Evolutionary conservation across 2,113 vertebrate genomes (phyloP).

Genomic region (Oryzias woworae): DNA sequence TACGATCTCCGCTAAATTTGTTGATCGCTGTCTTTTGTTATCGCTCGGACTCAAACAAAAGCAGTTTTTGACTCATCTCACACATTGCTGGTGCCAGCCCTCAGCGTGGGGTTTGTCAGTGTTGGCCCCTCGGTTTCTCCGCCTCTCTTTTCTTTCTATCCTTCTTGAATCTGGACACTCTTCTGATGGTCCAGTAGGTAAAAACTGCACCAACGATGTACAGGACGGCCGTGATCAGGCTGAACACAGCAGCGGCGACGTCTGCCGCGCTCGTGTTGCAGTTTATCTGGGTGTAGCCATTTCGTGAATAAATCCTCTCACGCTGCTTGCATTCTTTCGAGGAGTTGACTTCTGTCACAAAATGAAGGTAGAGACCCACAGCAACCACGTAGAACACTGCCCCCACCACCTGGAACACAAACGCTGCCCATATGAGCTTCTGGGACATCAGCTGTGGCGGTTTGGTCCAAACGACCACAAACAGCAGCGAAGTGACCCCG

Average conservation of each 20-base stretch:
- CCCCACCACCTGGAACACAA: conserved; percentile 78
- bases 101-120: conserved; percentile 22
- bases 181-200: conserved; percentile 65
- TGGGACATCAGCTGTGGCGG: conserved; percentile 73
- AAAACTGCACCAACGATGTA: conserved; percentile 71
- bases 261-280: conserved; percentile 82
- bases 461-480: conserved; percentile 79
- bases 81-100: conserved; percentile 47
- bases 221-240: conserved; percentile 74
- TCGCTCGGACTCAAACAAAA: too few relatives aligned
- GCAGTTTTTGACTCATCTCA: conserved; percentile 24
- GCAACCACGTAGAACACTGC: conserved; percentile 72
- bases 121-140: not conserved
- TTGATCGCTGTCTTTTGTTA: too few relatives aligned
- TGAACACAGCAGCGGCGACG: conserved; percentile 78
- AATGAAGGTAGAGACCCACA: conserved; percentile 85
- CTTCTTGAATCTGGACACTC: conserved; percentile 54
- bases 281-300: conserved; percentile 86
- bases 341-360: conserved; percentile 80
- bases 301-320: conserved; percentile 78
- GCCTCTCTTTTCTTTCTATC: conserved; percentile 41
- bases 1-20: too few relatives aligned
- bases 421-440: conserved; percentile 72
- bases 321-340: conserved; percentile 81
- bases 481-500: conserved; percentile 79